Evolutionary conservation across 2,888 invertebrate species (phyloP).

Genomic region (Iselma pallidipennis): DNA sequence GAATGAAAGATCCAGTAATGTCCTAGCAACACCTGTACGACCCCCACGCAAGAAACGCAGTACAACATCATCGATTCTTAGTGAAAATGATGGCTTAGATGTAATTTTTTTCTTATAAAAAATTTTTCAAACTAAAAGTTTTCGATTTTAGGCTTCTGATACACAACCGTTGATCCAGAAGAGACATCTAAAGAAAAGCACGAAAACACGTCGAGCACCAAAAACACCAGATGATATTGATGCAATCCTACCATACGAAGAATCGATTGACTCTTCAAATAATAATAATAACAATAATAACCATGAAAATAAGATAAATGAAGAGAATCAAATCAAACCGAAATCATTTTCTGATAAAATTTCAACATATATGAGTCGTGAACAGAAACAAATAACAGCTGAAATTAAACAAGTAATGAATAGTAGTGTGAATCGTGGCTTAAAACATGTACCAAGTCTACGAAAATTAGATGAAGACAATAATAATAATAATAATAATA

Average conservation of each 20-base stretch:
- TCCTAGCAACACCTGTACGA: conserved; percentile 61
- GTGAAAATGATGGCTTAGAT: conserved; percentile 64
- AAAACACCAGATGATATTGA: conserved; percentile 57
- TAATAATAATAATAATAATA: neutral
- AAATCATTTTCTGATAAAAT: conserved; percentile 59
- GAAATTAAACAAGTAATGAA: conserved; percentile 56
- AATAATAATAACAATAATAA: conserved; percentile 5
- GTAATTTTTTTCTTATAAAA: conserved; percentile 31
- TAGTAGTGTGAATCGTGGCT: conserved; percentile 47
- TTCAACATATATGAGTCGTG: conserved; percentile 56
- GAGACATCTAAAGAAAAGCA: conserved; percentile 62
- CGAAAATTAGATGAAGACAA: conserved; percentile 46
- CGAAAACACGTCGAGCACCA: conserved; percentile 62
- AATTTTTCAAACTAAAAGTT: neutral
- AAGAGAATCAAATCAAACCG: conserved; percentile 63
- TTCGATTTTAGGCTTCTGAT: conserved; percentile 42
- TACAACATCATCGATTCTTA: conserved; percentile 65
- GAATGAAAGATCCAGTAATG: conserved; percentile 41
- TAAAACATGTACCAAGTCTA: conserved; percentile 57
- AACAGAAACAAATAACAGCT: conserved; percentile 57
- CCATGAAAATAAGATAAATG: conserved; percentile 28
- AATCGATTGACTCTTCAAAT: conserved; percentile 41
- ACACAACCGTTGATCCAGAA: conserved; percentile 52
- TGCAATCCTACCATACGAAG: conserved; percentile 54
- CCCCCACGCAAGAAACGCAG: conserved; percentile 77